Percentiles rank a stretch among this genome's conserved stretches.
These are phyloP conservation scores for Orussus abietinus DNA, from an alignment of 1,140 invertebrate species.

Conservation along the genomic window DNA sequence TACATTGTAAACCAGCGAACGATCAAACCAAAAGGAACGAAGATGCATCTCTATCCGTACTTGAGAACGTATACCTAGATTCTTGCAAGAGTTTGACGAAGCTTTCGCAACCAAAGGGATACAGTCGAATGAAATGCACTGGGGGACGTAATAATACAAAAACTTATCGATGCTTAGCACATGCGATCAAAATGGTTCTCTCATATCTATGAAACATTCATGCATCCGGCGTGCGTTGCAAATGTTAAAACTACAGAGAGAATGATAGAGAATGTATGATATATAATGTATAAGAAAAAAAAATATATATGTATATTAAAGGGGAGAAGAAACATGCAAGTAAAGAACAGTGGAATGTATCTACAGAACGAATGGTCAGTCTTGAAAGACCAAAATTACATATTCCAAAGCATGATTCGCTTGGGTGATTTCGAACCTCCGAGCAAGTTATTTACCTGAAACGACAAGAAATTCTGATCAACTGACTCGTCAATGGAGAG, in stretches of 20 bases:
- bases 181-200: constrained; percentile 41
- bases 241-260: constrained; percentile 25
- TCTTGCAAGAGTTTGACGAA: no score
- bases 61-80: no score
- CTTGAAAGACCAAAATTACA: no score
- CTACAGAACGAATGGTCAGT: background rate
- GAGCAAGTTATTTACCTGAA: no score
- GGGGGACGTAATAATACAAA: no score
- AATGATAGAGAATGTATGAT: constrained; percentile 1
- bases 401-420: no score
- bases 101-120: no score
- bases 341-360: background rate
- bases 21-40: background rate
- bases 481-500: no score
- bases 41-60: no score
- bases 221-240: constrained; percentile 47
- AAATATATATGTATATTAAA: background rate
- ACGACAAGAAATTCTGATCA: no score
- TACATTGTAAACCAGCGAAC: background rate
- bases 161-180: constrained; percentile 34
- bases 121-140: no score
- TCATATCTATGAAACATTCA: constrained; percentile 36
- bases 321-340: background rate
- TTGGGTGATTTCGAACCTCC: no score
- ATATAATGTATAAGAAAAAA: background rate